Base-by-base conservation (phyloP, 2,113 vertebrate species). In the Cavia porcellus region DNA sequence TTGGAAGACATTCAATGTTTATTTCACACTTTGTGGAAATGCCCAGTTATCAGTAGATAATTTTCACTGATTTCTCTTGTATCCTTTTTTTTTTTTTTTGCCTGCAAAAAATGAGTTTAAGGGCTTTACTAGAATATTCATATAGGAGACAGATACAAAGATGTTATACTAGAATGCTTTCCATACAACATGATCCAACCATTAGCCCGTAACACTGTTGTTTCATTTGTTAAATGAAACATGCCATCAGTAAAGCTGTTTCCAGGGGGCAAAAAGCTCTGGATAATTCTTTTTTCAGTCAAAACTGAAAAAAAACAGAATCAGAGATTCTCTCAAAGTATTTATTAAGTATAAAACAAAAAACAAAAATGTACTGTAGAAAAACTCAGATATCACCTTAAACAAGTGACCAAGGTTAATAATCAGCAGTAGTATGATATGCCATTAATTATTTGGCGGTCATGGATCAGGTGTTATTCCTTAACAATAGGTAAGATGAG, bases 291-390 rank as follows among this genome's bases (percentile, higher is more conserved):
- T 72, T 35, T 83, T 13, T 57, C 55, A 70, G 4, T 72, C 14
- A 95, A 93, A 72, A 70, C 9, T 38, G 38, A 38, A 38, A 38
- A 38, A 38, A 38, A 38, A 38, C 38, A 38, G 38, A 38, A 91
- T 75, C 75, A 90, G 8, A 13, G 42, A 68, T 86, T 45, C 19
- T 47, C 30, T 64, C 22, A 47, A 95, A 79, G 91, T 86, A 64
- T n/a, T 85, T 38, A 55, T 94, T 88, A 87, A 94, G 70, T 90
- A 61, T 30, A 79, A 93, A 96, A 74, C 42, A 11, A 83, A 90
- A 95, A 94, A 9, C 32, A 94, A 52, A 77, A 80, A 32, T 25
- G 64, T 83, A 50, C 24, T 13, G 13, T 79, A 47, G 30, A 83
- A 77, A 85, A 84, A 52, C 4, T 13, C 42, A 52, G 42, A 80